Conservation (phyloP, 2,888 invertebrate genomes). For the Caprella mutica region DNA sequence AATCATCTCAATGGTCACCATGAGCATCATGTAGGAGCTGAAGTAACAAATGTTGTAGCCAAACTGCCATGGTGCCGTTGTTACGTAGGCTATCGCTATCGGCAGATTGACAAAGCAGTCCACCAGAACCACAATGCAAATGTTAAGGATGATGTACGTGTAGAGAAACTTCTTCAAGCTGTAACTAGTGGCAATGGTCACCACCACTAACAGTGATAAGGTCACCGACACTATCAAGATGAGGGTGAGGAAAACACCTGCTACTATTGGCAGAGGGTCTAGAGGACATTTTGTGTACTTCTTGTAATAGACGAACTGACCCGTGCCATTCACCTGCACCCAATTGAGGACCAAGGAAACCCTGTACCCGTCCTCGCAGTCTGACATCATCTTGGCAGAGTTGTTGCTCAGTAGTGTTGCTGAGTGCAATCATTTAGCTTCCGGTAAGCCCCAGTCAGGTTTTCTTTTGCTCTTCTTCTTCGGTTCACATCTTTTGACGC, state of each 20-base stretch:
- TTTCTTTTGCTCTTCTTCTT: no score
- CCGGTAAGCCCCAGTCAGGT: no score
- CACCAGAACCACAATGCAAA: constrained; percentile 31
- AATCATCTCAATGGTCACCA: constrained; percentile 35
- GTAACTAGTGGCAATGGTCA: constrained; percentile 35
- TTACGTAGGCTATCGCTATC: constrained; percentile 30
- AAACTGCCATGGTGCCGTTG: constrained; percentile 34
- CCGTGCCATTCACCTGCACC: constrained; percentile 10
- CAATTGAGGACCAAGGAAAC: not conserved
- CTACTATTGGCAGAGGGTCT: constrained; percentile 23
- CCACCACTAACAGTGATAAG: constrained; percentile 35
- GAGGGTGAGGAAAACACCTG: constrained; percentile 34
- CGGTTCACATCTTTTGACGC: no score
- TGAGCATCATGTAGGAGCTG: constrained; percentile 35
- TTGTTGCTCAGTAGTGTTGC: no score
- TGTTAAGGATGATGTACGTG: constrained; percentile 34
- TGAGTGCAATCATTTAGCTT: no score
- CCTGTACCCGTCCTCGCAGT: constrained; percentile 10
- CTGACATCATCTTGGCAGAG: no score
- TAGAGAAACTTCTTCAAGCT: constrained; percentile 34
- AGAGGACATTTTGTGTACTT: constrained; percentile 15
- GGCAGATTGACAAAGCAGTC: constrained; percentile 35
- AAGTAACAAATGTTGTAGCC: constrained; percentile 33
- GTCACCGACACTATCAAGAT: constrained; percentile 35
- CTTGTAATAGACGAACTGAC: not conserved